A percentile compares a stretch with the other conserved stretches of the same genome.
Conservation (phyloP, 2,797 vertebrate genomes). For the Muscicapa comitata region DNA sequence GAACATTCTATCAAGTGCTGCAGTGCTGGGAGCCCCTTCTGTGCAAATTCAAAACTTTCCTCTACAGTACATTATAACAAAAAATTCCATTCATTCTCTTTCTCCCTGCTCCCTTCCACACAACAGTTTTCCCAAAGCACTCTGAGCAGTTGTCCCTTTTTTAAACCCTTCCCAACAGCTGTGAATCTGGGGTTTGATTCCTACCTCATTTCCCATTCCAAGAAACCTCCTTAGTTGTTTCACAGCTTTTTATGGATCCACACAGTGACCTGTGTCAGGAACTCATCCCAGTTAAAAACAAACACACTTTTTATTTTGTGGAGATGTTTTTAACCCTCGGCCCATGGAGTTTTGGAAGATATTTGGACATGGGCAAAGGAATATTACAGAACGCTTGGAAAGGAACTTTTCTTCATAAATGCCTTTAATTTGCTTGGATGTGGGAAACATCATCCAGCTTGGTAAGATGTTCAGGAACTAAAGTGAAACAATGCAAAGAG, state of each 20-base stretch:
- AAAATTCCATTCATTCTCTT: neutral
- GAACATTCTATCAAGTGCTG: neutral
- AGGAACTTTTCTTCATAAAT: neutral
- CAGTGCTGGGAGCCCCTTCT: neutral
- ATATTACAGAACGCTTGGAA: neutral
- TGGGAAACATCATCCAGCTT: neutral
- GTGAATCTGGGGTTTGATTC: neutral
- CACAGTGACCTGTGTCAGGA: neutral
- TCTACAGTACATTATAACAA: neutral
- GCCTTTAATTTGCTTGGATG: neutral
- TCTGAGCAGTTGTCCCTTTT: neutral
- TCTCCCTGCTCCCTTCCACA: neutral
- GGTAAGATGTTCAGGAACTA: neutral
- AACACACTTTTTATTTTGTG: neutral
- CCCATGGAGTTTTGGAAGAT: neutral
- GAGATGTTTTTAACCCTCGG: neutral
- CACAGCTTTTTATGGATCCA: neutral
- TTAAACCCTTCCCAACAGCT: neutral
- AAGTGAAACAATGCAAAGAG: neutral
- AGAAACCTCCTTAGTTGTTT: neutral
- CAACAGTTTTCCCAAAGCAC: neutral
- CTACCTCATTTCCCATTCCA: neutral
- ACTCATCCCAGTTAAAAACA: neutral
- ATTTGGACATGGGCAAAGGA: neutral
- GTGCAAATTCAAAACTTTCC: neutral